Conservation (phyloP, 2,797 vertebrate species). For the Gadopsis bispinosus region DNA sequence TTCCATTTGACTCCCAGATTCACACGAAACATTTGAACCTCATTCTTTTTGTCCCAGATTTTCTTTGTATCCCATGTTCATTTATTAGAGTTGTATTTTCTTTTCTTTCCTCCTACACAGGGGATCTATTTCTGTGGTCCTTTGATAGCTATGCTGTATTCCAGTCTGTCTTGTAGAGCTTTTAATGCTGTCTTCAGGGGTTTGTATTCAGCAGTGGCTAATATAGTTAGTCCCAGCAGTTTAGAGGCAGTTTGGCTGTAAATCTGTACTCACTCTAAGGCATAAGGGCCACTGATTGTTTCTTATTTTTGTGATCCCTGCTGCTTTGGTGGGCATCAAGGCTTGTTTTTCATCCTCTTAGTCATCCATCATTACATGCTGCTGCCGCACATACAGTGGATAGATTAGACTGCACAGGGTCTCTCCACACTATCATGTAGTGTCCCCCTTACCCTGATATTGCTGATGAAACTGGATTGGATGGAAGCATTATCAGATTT, state of each 20-base stretch:
- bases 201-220: conserved; percentile 62
- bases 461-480: conserved; percentile 72
- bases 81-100: conserved; percentile 85
- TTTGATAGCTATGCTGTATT: conserved; percentile 75
- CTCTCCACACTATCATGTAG: conserved; percentile 48
- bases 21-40: conserved; percentile 71
- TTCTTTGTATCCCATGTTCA: conserved; percentile 81
- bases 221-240: conserved; percentile 70
- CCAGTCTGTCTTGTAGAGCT: conserved; percentile 70
- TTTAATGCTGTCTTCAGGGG: conserved; percentile 79
- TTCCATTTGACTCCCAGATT: conserved; percentile 89
- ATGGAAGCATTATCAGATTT: conserved; percentile 74
- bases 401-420: conserved; percentile 50
- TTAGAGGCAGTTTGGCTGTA: conserved; percentile 55
- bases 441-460: conserved; percentile 42
- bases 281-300: conserved; percentile 36
- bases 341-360: conserved; percentile 59
- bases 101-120: conserved; percentile 65
- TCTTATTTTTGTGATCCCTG: conserved; percentile 63
- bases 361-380: conserved; percentile 53
- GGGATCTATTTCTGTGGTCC: conserved; percentile 71
- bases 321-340: conserved; percentile 64
- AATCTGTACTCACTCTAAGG: conserved; percentile 48
- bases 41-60: conserved; percentile 82
- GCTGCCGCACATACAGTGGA: conserved; percentile 40